Conservation (phyloP, 2,797 vertebrate species). For the Poeciliopsis paucimaculata region DNA sequence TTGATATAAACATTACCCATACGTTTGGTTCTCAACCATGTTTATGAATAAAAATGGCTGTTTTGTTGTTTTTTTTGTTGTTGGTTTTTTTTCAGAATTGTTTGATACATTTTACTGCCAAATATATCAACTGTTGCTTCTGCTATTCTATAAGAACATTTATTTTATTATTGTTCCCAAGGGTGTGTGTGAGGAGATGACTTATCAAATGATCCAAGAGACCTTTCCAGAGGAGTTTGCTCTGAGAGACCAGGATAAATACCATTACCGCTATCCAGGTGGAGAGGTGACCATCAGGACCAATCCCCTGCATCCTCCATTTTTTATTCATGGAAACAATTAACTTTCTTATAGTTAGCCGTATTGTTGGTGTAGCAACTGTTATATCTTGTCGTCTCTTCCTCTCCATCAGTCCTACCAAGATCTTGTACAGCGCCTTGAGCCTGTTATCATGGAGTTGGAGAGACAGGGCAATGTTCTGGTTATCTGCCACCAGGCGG, state of each 20-base stretch:
- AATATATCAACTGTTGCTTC: neutral
- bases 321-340: neutral
- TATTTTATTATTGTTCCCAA: conserved; percentile 53
- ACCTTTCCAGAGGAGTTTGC: conserved; percentile 94
- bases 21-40: neutral
- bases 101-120: neutral
- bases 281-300: conserved; percentile 86
- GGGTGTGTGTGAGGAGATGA: conserved; percentile 98
- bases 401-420: conserved; percentile 89
- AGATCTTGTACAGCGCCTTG: conserved; percentile 94
- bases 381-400: neutral
- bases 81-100: neutral
- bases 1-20: neutral
- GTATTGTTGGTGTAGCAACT: neutral
- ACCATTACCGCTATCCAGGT: conserved; percentile 96
- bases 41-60: neutral
- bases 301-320: neutral
- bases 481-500: conserved; percentile 95
- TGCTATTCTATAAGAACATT: neutral
- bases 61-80: too few relatives aligned
- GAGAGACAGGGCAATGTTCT: conserved; percentile 94
- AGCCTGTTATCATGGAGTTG: conserved; percentile 97
- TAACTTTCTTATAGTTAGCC: neutral
- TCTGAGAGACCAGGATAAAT: conserved; percentile 96
- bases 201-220: conserved; percentile 91